These are phyloP conservation scores for Drosophila aff. DNA, from an alignment of 1,140 invertebrate species.

Conservation along the genomic window DNA sequence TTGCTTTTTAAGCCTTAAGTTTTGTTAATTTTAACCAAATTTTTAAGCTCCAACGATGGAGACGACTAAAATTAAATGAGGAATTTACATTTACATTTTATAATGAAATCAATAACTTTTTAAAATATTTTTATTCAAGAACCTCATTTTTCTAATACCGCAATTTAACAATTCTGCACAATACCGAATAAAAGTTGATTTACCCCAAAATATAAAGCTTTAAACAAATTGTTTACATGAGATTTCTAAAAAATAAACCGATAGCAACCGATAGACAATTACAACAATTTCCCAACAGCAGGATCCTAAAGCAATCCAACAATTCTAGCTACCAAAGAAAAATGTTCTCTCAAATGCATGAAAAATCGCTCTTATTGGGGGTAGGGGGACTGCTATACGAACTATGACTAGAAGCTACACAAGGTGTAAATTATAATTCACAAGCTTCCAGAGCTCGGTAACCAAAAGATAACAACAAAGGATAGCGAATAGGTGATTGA, in stretches of 20 bases:
- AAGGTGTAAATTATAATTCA: slow-evolving; percentile 31
- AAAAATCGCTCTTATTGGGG: not conserved
- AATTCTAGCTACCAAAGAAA: not conserved
- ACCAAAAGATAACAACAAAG: slow-evolving; percentile 39
- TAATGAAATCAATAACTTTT: not conserved
- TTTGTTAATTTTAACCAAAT: not conserved
- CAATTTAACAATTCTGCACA: not conserved
- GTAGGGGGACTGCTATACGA: slow-evolving; percentile 3
- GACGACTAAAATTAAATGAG: not conserved
- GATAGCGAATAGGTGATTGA: slow-evolving; percentile 40
- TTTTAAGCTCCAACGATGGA: not conserved
- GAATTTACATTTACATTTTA: not conserved
- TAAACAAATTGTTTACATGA: not conserved
- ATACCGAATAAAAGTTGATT: not conserved
- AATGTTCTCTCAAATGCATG: not conserved
- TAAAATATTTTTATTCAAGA: not conserved
- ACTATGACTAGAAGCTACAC: slow-evolving; percentile 31
- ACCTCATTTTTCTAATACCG: not conserved
- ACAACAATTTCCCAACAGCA: not conserved
- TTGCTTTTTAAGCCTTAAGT: not conserved
- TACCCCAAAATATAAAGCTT: not conserved
- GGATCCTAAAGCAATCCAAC: not conserved
- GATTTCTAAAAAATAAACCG: not conserved
- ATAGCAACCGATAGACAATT: not conserved
- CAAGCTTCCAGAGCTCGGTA: slow-evolving; percentile 26